Base-by-base conservation (phyloP, 2,113 vertebrate species). In the Castor canadensis region DNA sequence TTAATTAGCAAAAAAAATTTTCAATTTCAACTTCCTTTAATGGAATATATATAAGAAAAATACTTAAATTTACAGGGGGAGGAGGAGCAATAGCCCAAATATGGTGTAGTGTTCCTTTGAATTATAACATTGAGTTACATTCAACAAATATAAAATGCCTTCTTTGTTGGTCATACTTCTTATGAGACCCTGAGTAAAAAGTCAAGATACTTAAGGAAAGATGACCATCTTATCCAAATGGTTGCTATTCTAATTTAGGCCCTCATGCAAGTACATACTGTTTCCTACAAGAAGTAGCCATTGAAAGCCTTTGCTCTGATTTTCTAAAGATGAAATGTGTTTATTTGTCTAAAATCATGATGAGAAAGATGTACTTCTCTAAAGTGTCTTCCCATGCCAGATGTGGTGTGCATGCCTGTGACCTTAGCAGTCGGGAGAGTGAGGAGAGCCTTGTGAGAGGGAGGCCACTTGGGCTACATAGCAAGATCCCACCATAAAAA, bases 281-380 rank as follows among this genome's bases (percentile, higher is more conserved):
- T 94, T 95, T 88, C 38, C 58, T 91, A 43, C 3, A 76, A 95
- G 79, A 94, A 84, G 22, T 75, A 26, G 24, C 72, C 67, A 1
- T 85, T 80, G 60, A 91, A 17, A 49, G 32, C 54, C 49, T 93
- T 64, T 15, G 52, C 54, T 94, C 58, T 84, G 66, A 17, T 72
- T 95, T 95, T 67, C 87, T 67, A 10, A 64, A 94, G 54, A 43
- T 87, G 71, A 91, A 91, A 66, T 16, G 9, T 45, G 22, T 94
- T 96, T 80, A 58, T 91, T 89, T 86, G 22, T 87, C 67, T 76
- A 58, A 58, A 22, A 84, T 86, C 35, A 79, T n/a, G 77, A 80
- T 64, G 9, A 75, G 71, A 77, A 93, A 75, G 75, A 75, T 35
- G 80, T 84, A 60, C 28, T 85, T 2, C 43, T 83, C 6, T 67